Evolutionary conservation across 1,140 invertebrate species (phyloP).

Genomic region (Pachyrhynchus sulphureomaculatus): DNA sequence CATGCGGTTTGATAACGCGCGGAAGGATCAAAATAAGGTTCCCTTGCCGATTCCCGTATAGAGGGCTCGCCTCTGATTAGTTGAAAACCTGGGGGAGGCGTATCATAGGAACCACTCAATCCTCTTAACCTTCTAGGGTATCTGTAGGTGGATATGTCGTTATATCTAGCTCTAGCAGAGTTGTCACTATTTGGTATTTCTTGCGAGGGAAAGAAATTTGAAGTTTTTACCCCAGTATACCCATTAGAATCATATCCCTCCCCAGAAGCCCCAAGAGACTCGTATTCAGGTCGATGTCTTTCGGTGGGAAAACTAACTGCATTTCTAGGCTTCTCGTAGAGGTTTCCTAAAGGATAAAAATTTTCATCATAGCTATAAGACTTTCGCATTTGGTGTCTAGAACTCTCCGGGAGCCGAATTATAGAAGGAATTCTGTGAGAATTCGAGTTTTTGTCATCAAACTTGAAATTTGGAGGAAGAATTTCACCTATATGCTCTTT

Average conservation of each 20-base stretch:
- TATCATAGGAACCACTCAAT: slow-evolving; percentile 21
- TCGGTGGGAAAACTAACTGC: slow-evolving; percentile 36
- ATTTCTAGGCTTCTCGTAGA: slow-evolving; percentile 21
- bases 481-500: slow-evolving; percentile 51
- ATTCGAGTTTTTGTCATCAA: neutral
- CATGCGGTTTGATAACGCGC: slow-evolving; percentile 36
- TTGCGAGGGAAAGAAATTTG: neutral
- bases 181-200: slow-evolving; percentile 4
- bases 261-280: slow-evolving; percentile 26
- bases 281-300: slow-evolving; percentile 36
- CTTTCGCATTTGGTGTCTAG: slow-evolving; percentile 24
- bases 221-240: neutral
- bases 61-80: slow-evolving; percentile 2
- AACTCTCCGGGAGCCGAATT: neutral
- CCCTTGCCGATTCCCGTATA: neutral
- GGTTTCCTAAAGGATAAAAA: slow-evolving; percentile 20
- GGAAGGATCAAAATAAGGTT: slow-evolving; percentile 38
- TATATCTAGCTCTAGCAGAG: slow-evolving; percentile 21
- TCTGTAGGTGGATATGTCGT: slow-evolving; percentile 36
- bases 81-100: slow-evolving; percentile 29
- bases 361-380: slow-evolving; percentile 33
- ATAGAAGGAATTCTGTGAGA: neutral
- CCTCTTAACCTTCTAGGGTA: slow-evolving; percentile 42
- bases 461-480: slow-evolving; percentile 41
- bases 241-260: slow-evolving; percentile 31